Conservation (phyloP, 2,797 vertebrate genomes). For the Tokudaia muenninki region DNA sequence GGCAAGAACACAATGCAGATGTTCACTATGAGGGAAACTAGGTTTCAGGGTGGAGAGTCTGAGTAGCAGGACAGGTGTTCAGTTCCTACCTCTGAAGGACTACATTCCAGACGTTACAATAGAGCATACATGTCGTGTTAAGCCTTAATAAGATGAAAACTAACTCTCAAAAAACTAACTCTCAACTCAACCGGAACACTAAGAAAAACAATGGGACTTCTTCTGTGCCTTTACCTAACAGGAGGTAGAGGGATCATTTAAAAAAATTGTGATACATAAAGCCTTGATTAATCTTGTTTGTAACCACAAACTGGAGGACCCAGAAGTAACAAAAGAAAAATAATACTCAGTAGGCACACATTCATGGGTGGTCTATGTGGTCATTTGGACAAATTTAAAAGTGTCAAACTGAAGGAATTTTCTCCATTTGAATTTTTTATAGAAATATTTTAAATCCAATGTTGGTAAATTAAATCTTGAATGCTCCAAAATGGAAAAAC, state of each 20-base stretch:
- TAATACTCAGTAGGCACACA: not conserved
- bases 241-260: not conserved
- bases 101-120: not conserved
- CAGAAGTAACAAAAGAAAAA: not conserved
- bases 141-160: not conserved
- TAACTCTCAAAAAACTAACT: not conserved
- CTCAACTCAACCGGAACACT: not conserved
- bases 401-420: not conserved
- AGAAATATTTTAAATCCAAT: slow-evolving; percentile 4
- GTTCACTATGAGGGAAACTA: not conserved
- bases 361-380: no score
- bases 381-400: not conserved
- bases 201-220: not conserved
- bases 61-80: not conserved
- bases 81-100: not conserved
- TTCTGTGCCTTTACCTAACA: not conserved
- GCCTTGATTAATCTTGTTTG: not conserved
- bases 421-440: not conserved
- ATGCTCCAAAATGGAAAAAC: not conserved
- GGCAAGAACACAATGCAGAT: not conserved
- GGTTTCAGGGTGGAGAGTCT: not conserved
- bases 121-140: not conserved
- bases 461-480: not conserved
- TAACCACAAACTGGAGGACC: not conserved
- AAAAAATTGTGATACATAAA: not conserved